Evolutionary conservation across 1,140 invertebrate genomes (phyloP).

Genomic region (Mesaphorura yosii): DNA sequence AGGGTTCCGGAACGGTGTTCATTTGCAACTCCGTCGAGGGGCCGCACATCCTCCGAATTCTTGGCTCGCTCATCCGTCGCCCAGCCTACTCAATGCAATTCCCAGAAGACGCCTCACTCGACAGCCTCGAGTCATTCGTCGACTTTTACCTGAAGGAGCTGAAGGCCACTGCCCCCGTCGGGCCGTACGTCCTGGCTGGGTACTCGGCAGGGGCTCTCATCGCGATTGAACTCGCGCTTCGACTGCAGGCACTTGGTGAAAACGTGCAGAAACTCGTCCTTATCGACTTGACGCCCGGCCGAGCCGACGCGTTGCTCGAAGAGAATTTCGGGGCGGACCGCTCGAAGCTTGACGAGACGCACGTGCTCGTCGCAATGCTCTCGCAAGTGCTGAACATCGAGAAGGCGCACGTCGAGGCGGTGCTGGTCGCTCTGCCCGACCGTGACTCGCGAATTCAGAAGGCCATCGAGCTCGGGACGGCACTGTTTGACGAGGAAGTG

Average conservation of each 20-base stretch:
- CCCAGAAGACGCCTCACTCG: neutral
- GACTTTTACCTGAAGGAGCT: neutral
- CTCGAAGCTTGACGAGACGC: neutral
- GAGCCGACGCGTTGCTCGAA: neutral
- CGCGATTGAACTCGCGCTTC: neutral
- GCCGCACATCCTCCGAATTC: neutral
- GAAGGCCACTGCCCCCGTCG: neutral
- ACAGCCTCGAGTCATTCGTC: neutral
- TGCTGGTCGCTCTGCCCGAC: neutral
- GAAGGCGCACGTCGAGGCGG: neutral
- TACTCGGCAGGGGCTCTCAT: neutral
- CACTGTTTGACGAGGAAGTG: neutral
- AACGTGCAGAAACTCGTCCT: neutral
- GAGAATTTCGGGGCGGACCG: neutral
- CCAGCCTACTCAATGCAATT: conserved; percentile 2
- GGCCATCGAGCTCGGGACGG: neutral
- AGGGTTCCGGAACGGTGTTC: neutral
- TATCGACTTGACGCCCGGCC: neutral
- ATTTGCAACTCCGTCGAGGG: conserved; percentile 2
- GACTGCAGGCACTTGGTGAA: neutral
- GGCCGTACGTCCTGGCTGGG: neutral
- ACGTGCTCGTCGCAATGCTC: neutral
- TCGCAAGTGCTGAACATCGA: neutral
- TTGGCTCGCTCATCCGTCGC: neutral
- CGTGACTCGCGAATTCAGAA: neutral